Conservation (phyloP, 2,797 vertebrate genomes). For the Coranthus polyacanthus region DNA sequence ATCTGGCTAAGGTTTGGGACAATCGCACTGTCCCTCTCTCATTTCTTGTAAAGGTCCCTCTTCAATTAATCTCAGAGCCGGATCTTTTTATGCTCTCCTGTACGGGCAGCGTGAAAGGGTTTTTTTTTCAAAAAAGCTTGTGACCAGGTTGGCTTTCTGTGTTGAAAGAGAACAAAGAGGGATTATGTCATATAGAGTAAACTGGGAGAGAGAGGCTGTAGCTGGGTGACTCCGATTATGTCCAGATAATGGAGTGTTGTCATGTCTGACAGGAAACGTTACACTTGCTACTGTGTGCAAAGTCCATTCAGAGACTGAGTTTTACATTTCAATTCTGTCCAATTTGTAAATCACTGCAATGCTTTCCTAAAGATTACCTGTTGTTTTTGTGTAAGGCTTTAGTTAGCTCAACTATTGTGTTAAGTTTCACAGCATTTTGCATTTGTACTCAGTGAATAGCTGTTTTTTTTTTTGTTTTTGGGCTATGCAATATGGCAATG, state of each 20-base stretch:
- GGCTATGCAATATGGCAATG: too few species aligned
- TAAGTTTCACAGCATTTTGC: too few species aligned
- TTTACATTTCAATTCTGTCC: slow-evolving; percentile 23
- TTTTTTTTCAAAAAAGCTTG: slow-evolving; percentile 64
- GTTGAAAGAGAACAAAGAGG: slow-evolving; percentile 68
- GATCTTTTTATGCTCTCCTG: slow-evolving; percentile 76
- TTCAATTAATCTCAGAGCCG: slow-evolving; percentile 81
- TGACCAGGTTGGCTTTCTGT: slow-evolving; percentile 66
- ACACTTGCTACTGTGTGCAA: slow-evolving; percentile 3
- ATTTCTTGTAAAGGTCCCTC: slow-evolving; percentile 75
- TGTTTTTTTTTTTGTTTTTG: too few species aligned
- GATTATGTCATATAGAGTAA: slow-evolving; percentile 70
- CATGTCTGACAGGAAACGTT: slow-evolving; percentile 23
- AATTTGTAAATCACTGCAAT: slow-evolving; percentile 9
- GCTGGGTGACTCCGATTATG: slow-evolving; percentile 55
- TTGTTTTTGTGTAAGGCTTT: too few species aligned
- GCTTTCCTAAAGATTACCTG: background rate
- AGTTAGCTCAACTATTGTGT: too few species aligned
- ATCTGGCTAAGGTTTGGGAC: slow-evolving; percentile 75
- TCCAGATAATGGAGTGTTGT: slow-evolving; percentile 53
- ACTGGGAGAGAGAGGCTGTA: slow-evolving; percentile 45
- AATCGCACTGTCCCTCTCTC: slow-evolving; percentile 74
- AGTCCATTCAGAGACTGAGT: slow-evolving; percentile 2
- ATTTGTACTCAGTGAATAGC: too few species aligned
- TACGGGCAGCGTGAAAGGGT: slow-evolving; percentile 66